phyloP scores from a whole-genome alignment of 2,888 invertebrate genomes.

The Strigamia maritima region DNA sequence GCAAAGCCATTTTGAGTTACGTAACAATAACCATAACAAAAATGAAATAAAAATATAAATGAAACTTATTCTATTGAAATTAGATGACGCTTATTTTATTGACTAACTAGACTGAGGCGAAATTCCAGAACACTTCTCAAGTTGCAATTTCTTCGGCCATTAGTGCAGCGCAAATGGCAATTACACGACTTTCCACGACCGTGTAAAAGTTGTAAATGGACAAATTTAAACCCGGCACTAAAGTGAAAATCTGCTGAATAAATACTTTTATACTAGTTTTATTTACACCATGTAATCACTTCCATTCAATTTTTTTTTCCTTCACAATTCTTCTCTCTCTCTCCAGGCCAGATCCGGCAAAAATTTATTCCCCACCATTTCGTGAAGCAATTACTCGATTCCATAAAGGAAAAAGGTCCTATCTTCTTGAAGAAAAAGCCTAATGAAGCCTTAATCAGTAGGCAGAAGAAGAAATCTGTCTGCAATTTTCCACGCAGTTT shows the following conservation, averaged over 20 bases:
- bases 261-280: background rate
- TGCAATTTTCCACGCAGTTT: background rate
- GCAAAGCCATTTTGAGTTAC: no score
- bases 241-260: background rate
- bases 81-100: no score
- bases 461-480: background rate
- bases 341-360: background rate
- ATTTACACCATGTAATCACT: background rate
- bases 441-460: background rate
- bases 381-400: background rate
- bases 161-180: background rate
- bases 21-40: no score
- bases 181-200: background rate
- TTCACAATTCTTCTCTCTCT: background rate
- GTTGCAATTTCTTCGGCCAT: background rate
- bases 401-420: background rate
- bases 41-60: no score
- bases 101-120: background rate
- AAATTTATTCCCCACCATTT: background rate
- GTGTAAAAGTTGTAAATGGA: background rate
- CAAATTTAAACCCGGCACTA: background rate
- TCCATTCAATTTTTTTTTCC: no score
- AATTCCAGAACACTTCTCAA: background rate
- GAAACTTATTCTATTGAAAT: no score
- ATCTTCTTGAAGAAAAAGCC: background rate